Conservation (phyloP, 2,797 vertebrate genomes). For the Muscicapa striata region DNA sequence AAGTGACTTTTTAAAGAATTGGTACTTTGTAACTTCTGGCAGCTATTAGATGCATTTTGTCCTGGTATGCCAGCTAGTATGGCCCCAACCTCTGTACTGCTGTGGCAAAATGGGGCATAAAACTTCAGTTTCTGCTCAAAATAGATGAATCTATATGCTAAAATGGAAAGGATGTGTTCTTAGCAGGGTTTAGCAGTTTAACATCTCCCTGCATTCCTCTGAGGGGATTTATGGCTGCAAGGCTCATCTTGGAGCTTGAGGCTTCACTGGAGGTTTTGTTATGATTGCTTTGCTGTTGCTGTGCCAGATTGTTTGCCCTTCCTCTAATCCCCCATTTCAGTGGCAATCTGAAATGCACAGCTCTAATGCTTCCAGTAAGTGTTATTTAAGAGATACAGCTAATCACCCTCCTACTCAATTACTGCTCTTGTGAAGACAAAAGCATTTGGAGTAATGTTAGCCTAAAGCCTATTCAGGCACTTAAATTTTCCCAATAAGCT, state of each 20-base stretch:
- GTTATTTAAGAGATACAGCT: background rate
- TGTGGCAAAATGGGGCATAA: background rate
- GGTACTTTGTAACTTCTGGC: background rate
- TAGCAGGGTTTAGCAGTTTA: background rate
- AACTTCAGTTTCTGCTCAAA: background rate
- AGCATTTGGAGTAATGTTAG: background rate
- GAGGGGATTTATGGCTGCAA: background rate
- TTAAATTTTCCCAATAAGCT: background rate
- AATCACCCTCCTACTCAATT: background rate
- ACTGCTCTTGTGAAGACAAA: background rate
- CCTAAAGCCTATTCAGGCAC: background rate
- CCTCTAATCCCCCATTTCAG: background rate
- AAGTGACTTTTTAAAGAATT: background rate
- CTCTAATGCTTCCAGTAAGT: background rate
- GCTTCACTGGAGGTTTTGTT: background rate
- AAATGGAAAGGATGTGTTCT: background rate
- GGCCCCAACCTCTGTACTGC: background rate
- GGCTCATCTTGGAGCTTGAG: background rate
- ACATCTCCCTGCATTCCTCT: background rate
- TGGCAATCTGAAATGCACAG: background rate
- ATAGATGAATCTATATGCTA: background rate
- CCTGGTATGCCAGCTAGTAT: too few species aligned
- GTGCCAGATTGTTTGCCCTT: background rate
- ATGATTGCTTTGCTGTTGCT: background rate
- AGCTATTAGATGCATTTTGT: background rate